Percentiles rank a stretch among this genome's conserved stretches.
Evolutionary conservation across 2,888 invertebrate species (phyloP).

Genomic region (Xestia c-nigrum): DNA sequence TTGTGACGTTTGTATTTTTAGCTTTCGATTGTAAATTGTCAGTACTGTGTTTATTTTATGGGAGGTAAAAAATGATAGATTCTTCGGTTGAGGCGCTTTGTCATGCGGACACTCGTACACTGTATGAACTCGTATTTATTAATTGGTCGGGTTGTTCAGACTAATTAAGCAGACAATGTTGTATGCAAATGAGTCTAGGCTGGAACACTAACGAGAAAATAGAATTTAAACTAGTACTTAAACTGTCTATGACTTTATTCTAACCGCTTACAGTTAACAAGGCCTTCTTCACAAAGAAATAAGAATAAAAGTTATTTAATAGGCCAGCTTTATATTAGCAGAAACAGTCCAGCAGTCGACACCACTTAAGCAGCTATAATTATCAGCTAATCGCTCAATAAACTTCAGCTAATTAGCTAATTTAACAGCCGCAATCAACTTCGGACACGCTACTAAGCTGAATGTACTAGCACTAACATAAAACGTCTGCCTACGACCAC

Average conservation of each 20-base stretch:
- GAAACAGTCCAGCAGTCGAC: conserved; percentile 34
- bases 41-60: conserved; percentile 76
- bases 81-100: conserved; percentile 50
- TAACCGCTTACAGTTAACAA: conserved; percentile 6
- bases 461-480: conserved; percentile 61
- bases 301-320: conserved; percentile 41
- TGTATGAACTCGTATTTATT: conserved; percentile 41
- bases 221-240: conserved; percentile 19
- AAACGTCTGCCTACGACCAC: conserved; percentile 60
- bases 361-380: conserved; percentile 58
- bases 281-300: conserved; percentile 4
- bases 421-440: conserved; percentile 61
- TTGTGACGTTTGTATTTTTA: conserved; percentile 81
- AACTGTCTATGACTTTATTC: conserved; percentile 11
- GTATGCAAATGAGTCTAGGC: conserved; percentile 30
- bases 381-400: conserved; percentile 64
- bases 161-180: conserved; percentile 53
- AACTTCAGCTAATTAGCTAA: conserved; percentile 66
- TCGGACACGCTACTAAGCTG: conserved; percentile 61
- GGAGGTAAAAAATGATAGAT: conserved; percentile 67
- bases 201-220: conserved; percentile 24
- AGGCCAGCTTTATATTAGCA: conserved; percentile 17
- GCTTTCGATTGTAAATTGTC: conserved; percentile 73
- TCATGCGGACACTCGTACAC: conserved; percentile 51
- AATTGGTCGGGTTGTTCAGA: conserved; percentile 34